A percentile compares a stretch with the other conserved stretches of the same genome.
Conservation (phyloP, 2,888 invertebrate genomes). For the Halictus quadricinctus region DNA sequence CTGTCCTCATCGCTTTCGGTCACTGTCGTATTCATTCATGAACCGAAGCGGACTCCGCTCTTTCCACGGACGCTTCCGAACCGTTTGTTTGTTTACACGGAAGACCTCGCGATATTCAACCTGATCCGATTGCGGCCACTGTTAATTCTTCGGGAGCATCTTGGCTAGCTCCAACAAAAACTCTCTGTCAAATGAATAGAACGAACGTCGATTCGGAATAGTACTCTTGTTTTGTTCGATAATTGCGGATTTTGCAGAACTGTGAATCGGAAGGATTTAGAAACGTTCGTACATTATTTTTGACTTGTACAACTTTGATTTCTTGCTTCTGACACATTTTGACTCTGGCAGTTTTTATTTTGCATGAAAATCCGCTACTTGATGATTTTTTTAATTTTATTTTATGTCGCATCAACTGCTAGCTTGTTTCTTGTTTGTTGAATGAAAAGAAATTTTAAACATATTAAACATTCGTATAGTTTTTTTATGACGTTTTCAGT, state of each 20-base stretch:
- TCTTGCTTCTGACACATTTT: neutral
- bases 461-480: neutral
- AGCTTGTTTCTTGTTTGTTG: no score
- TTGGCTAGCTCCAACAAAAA: neutral
- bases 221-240: neutral
- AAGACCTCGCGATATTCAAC: neutral
- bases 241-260: neutral
- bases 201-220: neutral
- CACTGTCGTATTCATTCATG: conserved; percentile 46
- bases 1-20: conserved; percentile 14
- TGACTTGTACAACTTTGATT: neutral
- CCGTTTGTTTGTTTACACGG: conserved; percentile 14
- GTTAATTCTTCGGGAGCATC: neutral
- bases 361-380: neutral
- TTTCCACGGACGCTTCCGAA: neutral
- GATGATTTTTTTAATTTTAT: no score
- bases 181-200: neutral
- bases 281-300: neutral
- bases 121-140: neutral
- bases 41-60: neutral
- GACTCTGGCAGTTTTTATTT: neutral
- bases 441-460: no score
- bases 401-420: no score
- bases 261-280: neutral
- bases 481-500: neutral